Evolutionary conservation across 2,797 vertebrate genomes (phyloP), one percentile per base, ranked within the genome.

Genomic region (Microctenopoma stevenorrisi): DNA sequence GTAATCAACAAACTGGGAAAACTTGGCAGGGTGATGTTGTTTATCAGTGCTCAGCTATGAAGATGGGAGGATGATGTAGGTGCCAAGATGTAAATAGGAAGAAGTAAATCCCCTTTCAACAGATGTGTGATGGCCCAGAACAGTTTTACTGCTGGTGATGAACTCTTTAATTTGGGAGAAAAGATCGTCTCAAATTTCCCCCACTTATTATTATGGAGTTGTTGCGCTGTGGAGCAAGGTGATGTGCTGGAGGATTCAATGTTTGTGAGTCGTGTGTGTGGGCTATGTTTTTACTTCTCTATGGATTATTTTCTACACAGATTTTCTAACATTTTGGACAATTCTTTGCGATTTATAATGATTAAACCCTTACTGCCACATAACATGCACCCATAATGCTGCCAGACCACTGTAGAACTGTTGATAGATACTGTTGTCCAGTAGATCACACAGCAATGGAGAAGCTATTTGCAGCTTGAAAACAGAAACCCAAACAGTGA

Each of bases 1-100:
- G 85, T 83, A 89, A 91, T 91, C 90, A 89, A 76, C 89, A 87
- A 78, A 70, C 79, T 2, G 68, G 51, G 64, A 66, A 74, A 86
- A 85, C 60, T 90, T 91, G 91, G 90, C 91, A 90, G 81, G 77
- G 58, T 28, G 12, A 38, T 1, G 81, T 86, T 91, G 89, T 91
- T 92, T 90, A 90, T 87, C 90, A 76, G 82, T 7, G 55, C 67
- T 78, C 78, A 9, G 80, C 82, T 77, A 79, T 81, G 78, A 86
- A 81, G 76, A 84, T 30, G 82, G 82, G 72, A 81, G 73, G 64
- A 48, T 44, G 60, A 49, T 62, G 5, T 46, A 73, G 80, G 77
- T 88, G 90, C 91, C 91, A 90, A 86, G 85, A 86, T 86, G 86
- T 86, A 89, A 89, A 92, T 84, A 72, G 84, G 83, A 82, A 71